Percentiles rank a stretch among this genome's conserved stretches.
These are phyloP conservation scores for Erpornis zantholeuca DNA, from an alignment of 2,113 vertebrate genomes.

Conservation along the genomic window DNA sequence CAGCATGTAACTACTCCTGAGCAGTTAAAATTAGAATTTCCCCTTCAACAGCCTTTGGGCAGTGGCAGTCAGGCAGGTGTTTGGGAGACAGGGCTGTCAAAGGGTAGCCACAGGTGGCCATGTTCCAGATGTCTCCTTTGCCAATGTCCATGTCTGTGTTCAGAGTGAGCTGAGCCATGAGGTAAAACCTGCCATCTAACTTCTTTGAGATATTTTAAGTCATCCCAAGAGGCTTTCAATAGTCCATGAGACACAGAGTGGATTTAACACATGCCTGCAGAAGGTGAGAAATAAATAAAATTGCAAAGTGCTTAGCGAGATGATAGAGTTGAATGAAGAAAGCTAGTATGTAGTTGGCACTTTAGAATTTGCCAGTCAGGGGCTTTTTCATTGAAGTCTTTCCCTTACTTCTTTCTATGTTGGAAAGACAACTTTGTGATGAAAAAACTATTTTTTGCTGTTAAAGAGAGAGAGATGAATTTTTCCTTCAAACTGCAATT, in stretches of 20 bases:
- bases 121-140: not conserved
- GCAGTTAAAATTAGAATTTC: not conserved
- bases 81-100: not conserved
- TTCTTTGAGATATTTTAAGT: not conserved
- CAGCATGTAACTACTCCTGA: not conserved
- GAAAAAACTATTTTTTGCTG: not conserved
- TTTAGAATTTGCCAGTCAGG: not conserved
- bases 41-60: not conserved
- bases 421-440: not conserved
- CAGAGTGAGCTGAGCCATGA: not conserved
- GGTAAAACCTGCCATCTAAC: not conserved
- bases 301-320: not conserved
- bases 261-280: not conserved
- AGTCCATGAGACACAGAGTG: not conserved
- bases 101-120: not conserved
- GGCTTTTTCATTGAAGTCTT: not conserved
- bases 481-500: not conserved
- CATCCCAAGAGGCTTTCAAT: not conserved
- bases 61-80: not conserved
- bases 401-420: not conserved
- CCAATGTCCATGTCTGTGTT: not conserved
- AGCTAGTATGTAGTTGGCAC: not conserved
- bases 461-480: not conserved
- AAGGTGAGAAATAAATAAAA: not conserved
- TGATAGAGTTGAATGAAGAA: not conserved